These are phyloP conservation scores for Chrysolina americana DNA, from an alignment of 2,888 invertebrate genomes.

Conservation along the genomic window DNA sequence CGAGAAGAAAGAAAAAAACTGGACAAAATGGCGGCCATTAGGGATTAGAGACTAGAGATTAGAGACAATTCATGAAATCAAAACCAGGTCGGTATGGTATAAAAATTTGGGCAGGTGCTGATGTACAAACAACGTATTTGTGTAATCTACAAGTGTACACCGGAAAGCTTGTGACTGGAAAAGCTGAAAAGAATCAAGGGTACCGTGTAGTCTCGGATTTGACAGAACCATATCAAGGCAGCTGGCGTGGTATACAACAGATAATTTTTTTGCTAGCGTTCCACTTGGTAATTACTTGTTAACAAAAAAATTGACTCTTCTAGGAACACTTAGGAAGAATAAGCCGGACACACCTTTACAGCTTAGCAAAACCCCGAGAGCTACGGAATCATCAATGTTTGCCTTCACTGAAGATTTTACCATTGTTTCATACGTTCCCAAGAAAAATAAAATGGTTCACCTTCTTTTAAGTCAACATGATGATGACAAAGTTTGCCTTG, in stretches of 20 bases:
- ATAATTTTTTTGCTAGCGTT: constrained; percentile 40
- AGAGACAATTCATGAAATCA: constrained; percentile 49
- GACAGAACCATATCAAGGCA: too few relatives aligned
- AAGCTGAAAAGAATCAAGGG: too few relatives aligned
- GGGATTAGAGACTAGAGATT: constrained; percentile 37
- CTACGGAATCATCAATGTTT: too few relatives aligned
- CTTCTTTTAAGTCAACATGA: constrained; percentile 37
- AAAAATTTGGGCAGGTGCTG: constrained; percentile 49
- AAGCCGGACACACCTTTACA: too few relatives aligned
- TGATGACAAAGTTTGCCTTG: too few relatives aligned
- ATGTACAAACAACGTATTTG: constrained; percentile 46
- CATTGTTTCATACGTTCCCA: constrained; percentile 42
- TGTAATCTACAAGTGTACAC: constrained; percentile 50
- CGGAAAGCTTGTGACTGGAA: too few relatives aligned
- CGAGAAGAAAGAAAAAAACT: constrained; percentile 34
- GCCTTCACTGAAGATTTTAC: too few relatives aligned
- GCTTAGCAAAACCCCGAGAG: too few relatives aligned
- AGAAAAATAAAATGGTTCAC: constrained; percentile 38
- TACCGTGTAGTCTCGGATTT: too few relatives aligned
- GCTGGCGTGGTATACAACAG: constrained; percentile 47
- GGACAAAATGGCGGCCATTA: constrained; percentile 44
- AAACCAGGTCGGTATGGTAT: constrained; percentile 47
- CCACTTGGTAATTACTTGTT: too few relatives aligned
- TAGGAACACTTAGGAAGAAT: too few relatives aligned
- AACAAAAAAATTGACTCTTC: too few relatives aligned